Conservation (phyloP, 64 coral and sea anemone genomes). For the Porites australiensis region DNA sequence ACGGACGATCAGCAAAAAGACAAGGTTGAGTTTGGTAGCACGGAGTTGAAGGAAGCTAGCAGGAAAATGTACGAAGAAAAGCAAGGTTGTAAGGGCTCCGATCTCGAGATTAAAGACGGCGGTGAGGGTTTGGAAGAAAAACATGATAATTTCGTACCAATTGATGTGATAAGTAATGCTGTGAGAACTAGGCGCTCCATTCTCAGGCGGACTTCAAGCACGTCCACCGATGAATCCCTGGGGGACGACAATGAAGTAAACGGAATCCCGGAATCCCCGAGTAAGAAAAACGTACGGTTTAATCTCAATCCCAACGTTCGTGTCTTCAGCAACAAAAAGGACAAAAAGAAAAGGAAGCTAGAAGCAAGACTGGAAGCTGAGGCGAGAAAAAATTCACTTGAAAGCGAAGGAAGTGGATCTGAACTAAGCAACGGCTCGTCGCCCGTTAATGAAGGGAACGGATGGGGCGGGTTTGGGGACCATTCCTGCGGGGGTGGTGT, state of each 20-base stretch:
- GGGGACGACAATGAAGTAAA: conserved; percentile 53
- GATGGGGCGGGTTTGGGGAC: conserved; percentile 16
- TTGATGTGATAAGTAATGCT: conserved; percentile 37
- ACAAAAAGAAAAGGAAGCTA: conserved; percentile 85
- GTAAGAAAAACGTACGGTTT: conserved; percentile 88
- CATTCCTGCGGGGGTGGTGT: background rate
- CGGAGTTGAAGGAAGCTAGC: background rate
- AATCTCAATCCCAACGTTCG: conserved; percentile 89
- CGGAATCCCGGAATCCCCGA: conserved; percentile 68
- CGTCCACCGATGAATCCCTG: conserved; percentile 58
- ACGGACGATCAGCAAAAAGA: background rate
- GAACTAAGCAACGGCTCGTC: conserved; percentile 25
- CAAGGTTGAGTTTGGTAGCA: background rate
- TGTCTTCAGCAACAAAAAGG: conserved; percentile 95
- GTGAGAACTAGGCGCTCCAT: conserved; percentile 30
- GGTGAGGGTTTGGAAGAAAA: background rate
- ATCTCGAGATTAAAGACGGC: background rate
- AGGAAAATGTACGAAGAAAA: background rate
- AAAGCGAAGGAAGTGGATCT: conserved; percentile 32
- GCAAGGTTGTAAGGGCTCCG: background rate
- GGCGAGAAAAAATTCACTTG: conserved; percentile 12
- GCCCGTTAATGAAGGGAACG: conserved; percentile 8
- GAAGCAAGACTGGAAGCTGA: conserved; percentile 44
- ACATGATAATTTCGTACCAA: conserved; percentile 6
- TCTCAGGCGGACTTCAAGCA: conserved; percentile 60